Percentiles rank a stretch among this genome's conserved stretches.
phyloP scores from a whole-genome alignment of 2,113 vertebrate species.

The Dasypus novemcinctus region DNA sequence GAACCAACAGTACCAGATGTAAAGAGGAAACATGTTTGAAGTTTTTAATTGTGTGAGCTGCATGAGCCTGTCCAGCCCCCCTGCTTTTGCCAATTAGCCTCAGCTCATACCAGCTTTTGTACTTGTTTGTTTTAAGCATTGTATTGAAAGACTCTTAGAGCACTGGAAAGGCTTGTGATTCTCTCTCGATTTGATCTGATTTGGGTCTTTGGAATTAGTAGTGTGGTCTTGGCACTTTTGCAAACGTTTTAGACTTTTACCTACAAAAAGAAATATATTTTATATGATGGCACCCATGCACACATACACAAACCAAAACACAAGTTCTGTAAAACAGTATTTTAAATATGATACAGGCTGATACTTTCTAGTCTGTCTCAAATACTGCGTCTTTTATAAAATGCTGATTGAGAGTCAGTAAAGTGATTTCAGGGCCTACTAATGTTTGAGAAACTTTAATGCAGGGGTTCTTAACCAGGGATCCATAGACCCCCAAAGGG shows the following conservation, averaged over 20 bases:
- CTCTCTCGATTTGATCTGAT: not conserved
- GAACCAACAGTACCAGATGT: constrained; percentile 15
- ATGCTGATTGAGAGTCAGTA: not conserved
- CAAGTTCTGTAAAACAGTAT: not conserved
- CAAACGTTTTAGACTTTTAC: not conserved
- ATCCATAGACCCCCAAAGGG: too few relatives aligned
- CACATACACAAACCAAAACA: not conserved
- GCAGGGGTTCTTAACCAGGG: too few relatives aligned
- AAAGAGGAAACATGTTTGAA: constrained; percentile 42
- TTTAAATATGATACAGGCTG: not conserved
- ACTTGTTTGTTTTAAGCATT: not conserved
- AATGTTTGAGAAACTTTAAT: not conserved
- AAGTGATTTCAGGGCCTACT: not conserved
- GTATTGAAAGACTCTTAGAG: not conserved
- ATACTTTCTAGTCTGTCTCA: not conserved
- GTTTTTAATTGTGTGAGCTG: not conserved
- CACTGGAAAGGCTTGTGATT: not conserved
- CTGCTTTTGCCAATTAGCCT: not conserved
- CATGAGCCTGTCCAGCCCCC: not conserved
- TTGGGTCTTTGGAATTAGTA: not conserved
- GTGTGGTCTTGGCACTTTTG: not conserved
- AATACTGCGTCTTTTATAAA: not conserved
- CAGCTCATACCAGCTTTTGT: not conserved
- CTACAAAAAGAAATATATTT: not conserved
- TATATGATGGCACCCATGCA: not conserved